A percentile compares a stretch with the other conserved stretches of the same genome.
Evolutionary conservation across 2,888 invertebrate genomes (phyloP).

Genomic region (Lapara coniferarum): DNA sequence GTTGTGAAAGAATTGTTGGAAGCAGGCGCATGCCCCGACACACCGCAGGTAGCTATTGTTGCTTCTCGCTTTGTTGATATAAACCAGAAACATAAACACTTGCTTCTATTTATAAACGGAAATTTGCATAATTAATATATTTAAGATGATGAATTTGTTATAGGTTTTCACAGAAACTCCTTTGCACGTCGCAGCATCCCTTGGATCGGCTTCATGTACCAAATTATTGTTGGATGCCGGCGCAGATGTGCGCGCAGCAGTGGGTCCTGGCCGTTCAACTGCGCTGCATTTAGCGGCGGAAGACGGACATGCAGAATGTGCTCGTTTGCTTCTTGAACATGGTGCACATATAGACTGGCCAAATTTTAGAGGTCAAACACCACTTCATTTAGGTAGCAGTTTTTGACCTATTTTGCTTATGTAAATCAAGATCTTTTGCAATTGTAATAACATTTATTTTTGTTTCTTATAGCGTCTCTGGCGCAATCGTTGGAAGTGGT

Average conservation of each 20-base stretch:
- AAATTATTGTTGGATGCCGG: slow-evolving; percentile 89
- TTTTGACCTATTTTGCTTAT: neutral
- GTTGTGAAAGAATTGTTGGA: slow-evolving; percentile 89
- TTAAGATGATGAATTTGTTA: slow-evolving; percentile 35
- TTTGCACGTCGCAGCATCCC: slow-evolving; percentile 90
- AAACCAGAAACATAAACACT: slow-evolving; percentile 28
- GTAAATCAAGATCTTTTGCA: neutral
- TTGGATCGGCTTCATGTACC: slow-evolving; percentile 88
- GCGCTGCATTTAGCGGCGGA: slow-evolving; percentile 95
- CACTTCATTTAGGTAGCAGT: slow-evolving; percentile 87
- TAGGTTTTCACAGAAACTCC: slow-evolving; percentile 93
- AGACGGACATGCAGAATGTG: slow-evolving; percentile 92
- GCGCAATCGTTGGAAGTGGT: slow-evolving; percentile 91
- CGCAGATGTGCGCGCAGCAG: slow-evolving; percentile 90
- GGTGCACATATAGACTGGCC: slow-evolving; percentile 90
- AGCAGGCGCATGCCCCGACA: slow-evolving; percentile 92
- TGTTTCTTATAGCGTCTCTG: slow-evolving; percentile 84
- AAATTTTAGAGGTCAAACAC: slow-evolving; percentile 90
- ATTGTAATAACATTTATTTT: slow-evolving; percentile 14
- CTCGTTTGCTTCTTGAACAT: slow-evolving; percentile 87
- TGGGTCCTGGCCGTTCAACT: slow-evolving; percentile 88
- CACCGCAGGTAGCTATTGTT: slow-evolving; percentile 85
- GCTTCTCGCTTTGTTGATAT: slow-evolving; percentile 26
- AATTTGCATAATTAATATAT: slow-evolving; percentile 22
- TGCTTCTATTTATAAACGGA: slow-evolving; percentile 27